Base-by-base conservation (phyloP, 1,140 invertebrate species). In the Parasteatoda tepidariorum region DNA sequence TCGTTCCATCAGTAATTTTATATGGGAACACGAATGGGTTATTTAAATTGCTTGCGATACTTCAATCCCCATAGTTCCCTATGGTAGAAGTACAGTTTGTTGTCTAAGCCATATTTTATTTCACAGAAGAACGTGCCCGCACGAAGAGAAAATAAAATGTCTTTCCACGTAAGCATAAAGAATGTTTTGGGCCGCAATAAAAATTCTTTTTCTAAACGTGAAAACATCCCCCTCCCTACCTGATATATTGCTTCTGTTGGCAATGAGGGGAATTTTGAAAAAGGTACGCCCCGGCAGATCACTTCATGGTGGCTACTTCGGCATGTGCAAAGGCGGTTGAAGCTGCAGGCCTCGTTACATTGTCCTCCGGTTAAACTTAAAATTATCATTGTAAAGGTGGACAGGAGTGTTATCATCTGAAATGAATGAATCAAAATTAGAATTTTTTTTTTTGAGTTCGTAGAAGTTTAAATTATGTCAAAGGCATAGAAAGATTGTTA, bases 261-360 rank as follows among this genome's bases (percentile, higher is more conserved):
- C 57, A 89, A 88, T 9, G 89, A 89, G 86, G 92, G 92, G 88
- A 92, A 91, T 87, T 90, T 91, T 55, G 91, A 91, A 57, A 93
- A 91, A 55, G 91, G 90, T 73, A 92, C 92, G 84, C 92, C 92
- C 84, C 92, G 89, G 86, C 92, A 93, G 86, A 90, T 92, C 84
- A 93, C 91, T 85, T 93, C 92, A 48, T 48, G 70, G 61, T 78
- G 68, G 6, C 73, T 38, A 6, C 91, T 88, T 87, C 91, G 91
- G 85, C 92, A 92, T 83, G 91, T 90, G 87, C 92, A 92, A 91
- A 92, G 92, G 15, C 91, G 89, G 86, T 92, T 92, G 86, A 92
- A 91, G 33, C 89, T 89, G 86, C 92, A 92, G 26, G 91, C 90
- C 70, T 84, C 73, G 33, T 79, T 79, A 22, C 55, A 3, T 13